These are phyloP conservation scores for Poecilobothrus nobilitatus DNA, from an alignment of 2,888 invertebrate genomes.

Conservation along the genomic window DNA sequence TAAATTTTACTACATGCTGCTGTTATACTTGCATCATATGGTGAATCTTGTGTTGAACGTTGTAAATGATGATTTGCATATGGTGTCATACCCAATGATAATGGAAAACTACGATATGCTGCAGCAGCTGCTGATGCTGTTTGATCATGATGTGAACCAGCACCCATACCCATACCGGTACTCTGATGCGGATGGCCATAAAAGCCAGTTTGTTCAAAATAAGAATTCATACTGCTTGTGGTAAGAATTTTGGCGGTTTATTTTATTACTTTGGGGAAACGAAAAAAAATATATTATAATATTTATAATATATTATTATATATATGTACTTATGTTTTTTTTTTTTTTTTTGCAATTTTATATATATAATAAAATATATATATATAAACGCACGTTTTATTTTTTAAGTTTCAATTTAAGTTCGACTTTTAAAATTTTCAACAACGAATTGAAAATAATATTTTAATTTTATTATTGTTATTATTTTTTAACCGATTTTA, in stretches of 20 bases:
- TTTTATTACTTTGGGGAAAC: constrained; percentile 18
- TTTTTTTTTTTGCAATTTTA: constrained; percentile 13
- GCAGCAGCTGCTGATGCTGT: constrained; percentile 54
- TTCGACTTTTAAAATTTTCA: no score
- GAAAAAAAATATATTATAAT: constrained; percentile 9
- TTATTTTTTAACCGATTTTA: no score
- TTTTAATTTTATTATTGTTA: no score
- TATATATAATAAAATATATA: no score
- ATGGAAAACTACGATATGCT: constrained; percentile 74
- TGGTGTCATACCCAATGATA: constrained; percentile 76
- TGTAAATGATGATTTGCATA: constrained; percentile 73
- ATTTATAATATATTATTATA: background rate
- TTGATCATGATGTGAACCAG: constrained; percentile 65
- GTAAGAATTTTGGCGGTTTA: constrained; percentile 44
- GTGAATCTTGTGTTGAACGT: constrained; percentile 79
- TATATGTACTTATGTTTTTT: background rate
- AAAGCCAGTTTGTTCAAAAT: constrained; percentile 93
- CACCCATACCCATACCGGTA: constrained; percentile 55
- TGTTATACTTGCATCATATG: constrained; percentile 82
- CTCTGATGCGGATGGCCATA: constrained; percentile 87
- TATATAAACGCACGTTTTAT: no score
- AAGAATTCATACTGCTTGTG: constrained; percentile 72
- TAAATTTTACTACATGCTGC: constrained; percentile 69
- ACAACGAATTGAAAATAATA: no score
- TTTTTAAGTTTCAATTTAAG: no score